These are phyloP conservation scores for Parnassius glacialis DNA, from an alignment of 2,888 invertebrate genomes.

Conservation along the genomic window DNA sequence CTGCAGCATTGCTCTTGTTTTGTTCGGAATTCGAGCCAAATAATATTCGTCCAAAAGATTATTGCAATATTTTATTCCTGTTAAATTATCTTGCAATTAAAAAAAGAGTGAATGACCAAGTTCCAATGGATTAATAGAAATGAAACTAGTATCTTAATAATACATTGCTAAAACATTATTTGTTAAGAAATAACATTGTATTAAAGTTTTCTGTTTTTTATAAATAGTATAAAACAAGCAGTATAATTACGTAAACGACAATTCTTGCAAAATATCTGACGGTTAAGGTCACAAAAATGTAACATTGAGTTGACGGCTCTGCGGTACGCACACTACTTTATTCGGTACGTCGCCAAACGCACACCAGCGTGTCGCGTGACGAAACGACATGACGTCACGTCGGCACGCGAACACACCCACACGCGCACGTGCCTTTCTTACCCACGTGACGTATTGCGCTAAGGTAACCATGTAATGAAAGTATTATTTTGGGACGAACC, in stretches of 20 bases:
- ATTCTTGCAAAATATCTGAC: conserved; percentile 55
- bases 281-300: conserved; percentile 81
- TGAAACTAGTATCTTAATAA: no score
- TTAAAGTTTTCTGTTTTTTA: conserved; percentile 15
- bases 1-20: conserved; percentile 18
- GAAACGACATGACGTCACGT: conserved; percentile 67
- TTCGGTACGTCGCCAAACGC: conserved; percentile 39
- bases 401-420: conserved; percentile 76
- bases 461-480: conserved; percentile 9
- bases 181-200: not conserved
- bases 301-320: conserved; percentile 67
- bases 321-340: conserved; percentile 33
- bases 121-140: no score
- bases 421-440: conserved; percentile 53
- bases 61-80: no score
- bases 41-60: conserved; percentile 13
- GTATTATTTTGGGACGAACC: no score
- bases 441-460: conserved; percentile 57
- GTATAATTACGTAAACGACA: conserved; percentile 51
- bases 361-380: conserved; percentile 44
- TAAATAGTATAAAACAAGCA: conserved; percentile 24
- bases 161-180: no score
- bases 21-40: conserved; percentile 20
- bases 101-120: no score
- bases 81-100: no score